phyloP scores from a whole-genome alignment of 2,113 vertebrate genomes.

The Apteryx mantelli region DNA sequence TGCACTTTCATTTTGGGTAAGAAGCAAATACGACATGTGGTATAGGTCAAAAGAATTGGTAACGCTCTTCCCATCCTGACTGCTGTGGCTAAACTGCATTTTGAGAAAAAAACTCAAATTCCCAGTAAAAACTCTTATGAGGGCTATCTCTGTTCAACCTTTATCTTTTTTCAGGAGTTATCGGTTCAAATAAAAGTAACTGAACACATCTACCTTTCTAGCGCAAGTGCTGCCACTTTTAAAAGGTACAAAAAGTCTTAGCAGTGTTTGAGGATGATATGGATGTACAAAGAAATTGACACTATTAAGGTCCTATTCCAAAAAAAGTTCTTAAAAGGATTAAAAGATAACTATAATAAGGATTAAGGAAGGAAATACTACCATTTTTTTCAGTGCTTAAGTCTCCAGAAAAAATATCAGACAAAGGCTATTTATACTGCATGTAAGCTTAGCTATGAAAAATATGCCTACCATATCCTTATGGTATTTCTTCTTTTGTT shows the following conservation, averaged over 20 bases:
- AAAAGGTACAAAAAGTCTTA: background rate
- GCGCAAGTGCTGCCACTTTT: background rate
- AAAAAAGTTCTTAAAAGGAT: background rate
- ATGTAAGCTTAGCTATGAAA: conserved; percentile 15
- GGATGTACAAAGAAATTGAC: background rate
- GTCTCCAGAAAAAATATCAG: background rate
- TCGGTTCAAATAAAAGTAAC: background rate
- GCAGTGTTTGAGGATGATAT: background rate
- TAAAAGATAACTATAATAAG: conserved; percentile 7
- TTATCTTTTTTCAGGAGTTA: background rate
- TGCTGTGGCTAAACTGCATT: background rate
- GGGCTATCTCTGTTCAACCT: background rate
- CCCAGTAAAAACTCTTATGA: background rate
- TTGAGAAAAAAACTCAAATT: background rate
- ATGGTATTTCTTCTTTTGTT: conserved; percentile 11
- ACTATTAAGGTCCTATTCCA: background rate
- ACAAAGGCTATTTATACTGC: background rate
- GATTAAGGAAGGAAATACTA: background rate
- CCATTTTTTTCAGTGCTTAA: background rate
- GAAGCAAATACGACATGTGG: background rate
- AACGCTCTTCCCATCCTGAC: background rate
- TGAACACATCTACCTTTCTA: background rate
- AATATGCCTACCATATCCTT: background rate
- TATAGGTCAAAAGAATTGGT: background rate
- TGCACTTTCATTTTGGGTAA: background rate